Conservation (phyloP, 2,888 invertebrate genomes). For the Phengaris alcon region DNA sequence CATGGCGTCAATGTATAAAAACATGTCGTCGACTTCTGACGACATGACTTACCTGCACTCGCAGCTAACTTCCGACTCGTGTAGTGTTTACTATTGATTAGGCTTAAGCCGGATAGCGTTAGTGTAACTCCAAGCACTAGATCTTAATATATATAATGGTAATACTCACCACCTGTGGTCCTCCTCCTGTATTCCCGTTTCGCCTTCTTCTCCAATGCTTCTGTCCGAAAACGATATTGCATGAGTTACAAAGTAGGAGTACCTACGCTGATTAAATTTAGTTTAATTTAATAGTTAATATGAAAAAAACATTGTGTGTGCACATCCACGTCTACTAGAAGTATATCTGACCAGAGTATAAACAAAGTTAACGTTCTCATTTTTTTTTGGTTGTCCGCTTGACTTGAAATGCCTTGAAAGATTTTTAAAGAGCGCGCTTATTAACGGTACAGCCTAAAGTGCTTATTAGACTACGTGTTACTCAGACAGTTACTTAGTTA, state of each 20-base stretch:
- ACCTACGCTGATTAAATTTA: too few relatives aligned
- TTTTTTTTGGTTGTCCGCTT: too few relatives aligned
- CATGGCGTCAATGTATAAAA: neutral
- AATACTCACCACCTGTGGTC: constrained; percentile 58
- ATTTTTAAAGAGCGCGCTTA: too few relatives aligned
- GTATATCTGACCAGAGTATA: too few relatives aligned
- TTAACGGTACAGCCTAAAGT: too few relatives aligned
- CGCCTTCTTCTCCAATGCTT: constrained; percentile 66
- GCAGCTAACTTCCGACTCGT: constrained; percentile 4
- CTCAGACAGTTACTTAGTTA: too few relatives aligned
- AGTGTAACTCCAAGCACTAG: constrained; percentile 9
- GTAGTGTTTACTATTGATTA: neutral
- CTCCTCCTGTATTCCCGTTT: constrained; percentile 65
- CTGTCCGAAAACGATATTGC: constrained; percentile 44
- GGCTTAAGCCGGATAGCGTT: constrained; percentile 20
- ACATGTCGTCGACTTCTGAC: neutral
- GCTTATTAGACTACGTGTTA: too few relatives aligned
- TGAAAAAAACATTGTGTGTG: too few relatives aligned
- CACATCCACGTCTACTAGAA: too few relatives aligned
- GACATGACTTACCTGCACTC: neutral
- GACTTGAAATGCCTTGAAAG: too few relatives aligned
- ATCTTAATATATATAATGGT: neutral
- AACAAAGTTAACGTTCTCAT: too few relatives aligned
- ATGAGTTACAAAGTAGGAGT: constrained; percentile 17
- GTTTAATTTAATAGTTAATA: too few relatives aligned